Conservation (phyloP, 2,113 vertebrate genomes). For the Cyanoderma ruficeps region DNA sequence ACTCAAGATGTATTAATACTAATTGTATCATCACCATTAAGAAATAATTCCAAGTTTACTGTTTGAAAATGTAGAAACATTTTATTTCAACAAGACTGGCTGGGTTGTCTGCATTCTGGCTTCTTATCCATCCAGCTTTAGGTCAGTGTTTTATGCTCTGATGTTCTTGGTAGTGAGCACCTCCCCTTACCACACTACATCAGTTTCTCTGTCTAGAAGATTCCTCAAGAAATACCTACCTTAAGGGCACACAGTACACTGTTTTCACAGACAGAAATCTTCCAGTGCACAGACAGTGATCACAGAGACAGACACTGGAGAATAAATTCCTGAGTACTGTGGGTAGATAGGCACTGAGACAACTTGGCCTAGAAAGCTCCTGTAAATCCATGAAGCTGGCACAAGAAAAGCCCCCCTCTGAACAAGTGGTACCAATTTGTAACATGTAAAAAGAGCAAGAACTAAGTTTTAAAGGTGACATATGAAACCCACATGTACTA, state of each 20-base stretch:
- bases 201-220: neutral
- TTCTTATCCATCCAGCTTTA: neutral
- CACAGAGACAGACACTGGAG: neutral
- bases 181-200: neutral
- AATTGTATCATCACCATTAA: neutral
- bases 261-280: neutral
- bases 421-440: neutral
- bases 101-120: neutral
- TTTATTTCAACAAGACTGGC: neutral
- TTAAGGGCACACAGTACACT: neutral
- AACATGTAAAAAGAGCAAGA: neutral
- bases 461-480: neutral
- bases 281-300: neutral
- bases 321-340: neutral
- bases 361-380: neutral
- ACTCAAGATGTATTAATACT: neutral
- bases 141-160: conserved; percentile 18
- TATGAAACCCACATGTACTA: neutral
- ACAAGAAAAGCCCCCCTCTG: neutral
- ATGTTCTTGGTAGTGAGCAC: neutral
- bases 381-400: neutral
- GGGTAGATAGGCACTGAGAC: neutral
- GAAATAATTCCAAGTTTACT: neutral
- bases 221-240: neutral
- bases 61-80: neutral